These are phyloP conservation scores for Sebastes cheni DNA, from an alignment of 2,797 vertebrate species.

Conservation along the genomic window DNA sequence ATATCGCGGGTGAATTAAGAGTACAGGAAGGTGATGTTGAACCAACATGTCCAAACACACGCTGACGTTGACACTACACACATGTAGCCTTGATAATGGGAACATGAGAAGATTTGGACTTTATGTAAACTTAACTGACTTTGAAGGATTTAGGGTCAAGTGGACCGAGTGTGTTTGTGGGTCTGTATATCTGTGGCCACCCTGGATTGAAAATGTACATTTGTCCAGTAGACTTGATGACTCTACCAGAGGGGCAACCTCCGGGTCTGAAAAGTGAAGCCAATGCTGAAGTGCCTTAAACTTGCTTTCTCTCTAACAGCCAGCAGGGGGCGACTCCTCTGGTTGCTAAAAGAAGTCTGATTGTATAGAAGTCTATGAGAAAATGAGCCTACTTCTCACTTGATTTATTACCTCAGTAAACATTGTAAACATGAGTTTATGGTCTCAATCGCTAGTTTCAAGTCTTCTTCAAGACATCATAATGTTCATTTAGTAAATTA, in stretches of 20 bases:
- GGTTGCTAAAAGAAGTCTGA: too few relatives aligned
- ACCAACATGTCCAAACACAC: slow-evolving; percentile 58
- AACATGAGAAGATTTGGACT: slow-evolving; percentile 22
- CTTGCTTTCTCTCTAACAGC: too few relatives aligned
- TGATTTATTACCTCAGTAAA: too few relatives aligned
- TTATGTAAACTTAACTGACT: slow-evolving; percentile 18
- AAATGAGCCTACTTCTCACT: too few relatives aligned
- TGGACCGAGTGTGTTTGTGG: background rate
- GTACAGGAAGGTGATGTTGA: slow-evolving; percentile 53
- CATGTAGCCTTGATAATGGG: slow-evolving; percentile 9
- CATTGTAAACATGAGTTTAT: too few relatives aligned
- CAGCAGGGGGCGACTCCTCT: too few relatives aligned
- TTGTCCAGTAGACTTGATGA: background rate
- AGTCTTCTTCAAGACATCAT: too few relatives aligned
- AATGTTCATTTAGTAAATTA: too few relatives aligned
- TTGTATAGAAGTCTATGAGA: too few relatives aligned
- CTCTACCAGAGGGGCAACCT: too few relatives aligned
- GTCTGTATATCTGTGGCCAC: background rate
- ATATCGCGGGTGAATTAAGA: slow-evolving; percentile 37
- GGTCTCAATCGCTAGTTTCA: fast-evolving
- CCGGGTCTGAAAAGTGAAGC: too few relatives aligned
- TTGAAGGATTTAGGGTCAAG: slow-evolving; percentile 1
- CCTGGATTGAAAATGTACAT: background rate
- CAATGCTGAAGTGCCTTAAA: too few relatives aligned
- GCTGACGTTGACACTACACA: slow-evolving; percentile 32